phyloP scores from a whole-genome alignment of 2,888 invertebrate genomes.

The Polia nebulosa region DNA sequence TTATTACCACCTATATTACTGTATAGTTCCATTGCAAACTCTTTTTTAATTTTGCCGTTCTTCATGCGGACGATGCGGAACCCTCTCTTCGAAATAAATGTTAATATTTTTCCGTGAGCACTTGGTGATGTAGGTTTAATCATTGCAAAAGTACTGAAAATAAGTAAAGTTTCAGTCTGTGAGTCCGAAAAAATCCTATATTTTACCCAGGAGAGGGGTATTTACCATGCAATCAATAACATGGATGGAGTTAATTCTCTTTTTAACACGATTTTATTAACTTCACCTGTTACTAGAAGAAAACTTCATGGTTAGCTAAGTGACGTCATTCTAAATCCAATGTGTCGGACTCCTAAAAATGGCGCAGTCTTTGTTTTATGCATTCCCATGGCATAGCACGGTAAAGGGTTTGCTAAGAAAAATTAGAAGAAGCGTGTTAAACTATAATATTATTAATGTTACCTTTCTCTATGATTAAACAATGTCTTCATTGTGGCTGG shows the following conservation, averaged over 20 bases:
- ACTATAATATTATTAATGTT: too few relatives aligned
- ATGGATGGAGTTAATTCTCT: too few relatives aligned
- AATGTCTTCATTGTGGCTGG: conserved; percentile 92
- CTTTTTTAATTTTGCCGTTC: conserved; percentile 93
- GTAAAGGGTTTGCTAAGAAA: too few relatives aligned
- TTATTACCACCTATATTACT: conserved; percentile 89
- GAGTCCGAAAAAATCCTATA: background rate
- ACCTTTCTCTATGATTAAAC: conserved; percentile 92
- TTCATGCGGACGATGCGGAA: conserved; percentile 93
- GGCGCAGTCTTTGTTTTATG: too few relatives aligned
- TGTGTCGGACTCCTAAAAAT: too few relatives aligned
- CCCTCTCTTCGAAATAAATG: conserved; percentile 92
- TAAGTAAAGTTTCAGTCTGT: background rate
- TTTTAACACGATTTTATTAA: too few relatives aligned
- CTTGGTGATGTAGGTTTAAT: conserved; percentile 94
- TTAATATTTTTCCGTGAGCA: conserved; percentile 94
- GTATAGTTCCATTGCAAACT: conserved; percentile 93
- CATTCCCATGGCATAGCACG: too few relatives aligned
- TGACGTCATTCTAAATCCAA: too few relatives aligned
- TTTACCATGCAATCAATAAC: background rate
- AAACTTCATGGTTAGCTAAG: too few relatives aligned
- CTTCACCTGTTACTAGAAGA: too few relatives aligned
- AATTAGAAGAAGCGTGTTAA: too few relatives aligned
- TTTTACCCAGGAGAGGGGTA: background rate
- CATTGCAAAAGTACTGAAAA: conserved; percentile 93